phyloP scores from a whole-genome alignment of 1,140 invertebrate genomes.

The Pteromalus puparum region DNA sequence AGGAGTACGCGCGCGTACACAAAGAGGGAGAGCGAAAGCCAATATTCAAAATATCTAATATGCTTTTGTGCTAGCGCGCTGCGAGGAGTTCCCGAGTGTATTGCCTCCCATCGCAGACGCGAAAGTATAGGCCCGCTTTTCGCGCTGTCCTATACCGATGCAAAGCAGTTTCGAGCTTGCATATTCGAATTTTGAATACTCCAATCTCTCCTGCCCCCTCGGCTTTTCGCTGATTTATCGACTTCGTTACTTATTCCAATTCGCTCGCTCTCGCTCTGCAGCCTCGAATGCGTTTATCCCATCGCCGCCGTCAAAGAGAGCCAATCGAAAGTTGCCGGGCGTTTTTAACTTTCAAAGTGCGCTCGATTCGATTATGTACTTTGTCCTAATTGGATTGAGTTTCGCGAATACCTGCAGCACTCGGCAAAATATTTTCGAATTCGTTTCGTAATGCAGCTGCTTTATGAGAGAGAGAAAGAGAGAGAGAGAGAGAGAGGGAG shows the following conservation, averaged over 20 bases:
- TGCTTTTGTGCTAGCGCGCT: slow-evolving; percentile 58
- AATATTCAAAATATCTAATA: slow-evolving; percentile 70
- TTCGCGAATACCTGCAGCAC: background rate
- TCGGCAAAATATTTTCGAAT: background rate
- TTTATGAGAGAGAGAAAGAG: no score
- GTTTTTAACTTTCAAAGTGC: slow-evolving; percentile 24
- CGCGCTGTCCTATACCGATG: background rate
- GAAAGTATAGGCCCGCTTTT: slow-evolving; percentile 15
- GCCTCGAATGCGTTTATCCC: slow-evolving; percentile 30
- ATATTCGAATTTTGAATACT: slow-evolving; percentile 45
- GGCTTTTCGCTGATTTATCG: slow-evolving; percentile 48
- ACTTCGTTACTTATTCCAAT: slow-evolving; percentile 50
- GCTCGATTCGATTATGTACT: background rate
- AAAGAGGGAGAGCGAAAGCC: slow-evolving; percentile 47
- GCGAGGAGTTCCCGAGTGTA: slow-evolving; percentile 53
- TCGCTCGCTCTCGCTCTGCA: background rate
- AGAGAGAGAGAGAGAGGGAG: no score
- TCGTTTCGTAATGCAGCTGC: background rate
- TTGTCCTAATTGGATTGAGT: slow-evolving; percentile 12
- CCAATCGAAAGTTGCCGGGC: slow-evolving; percentile 10
- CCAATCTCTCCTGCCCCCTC: slow-evolving; percentile 16
- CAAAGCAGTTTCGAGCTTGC: slow-evolving; percentile 45
- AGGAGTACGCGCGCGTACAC: background rate
- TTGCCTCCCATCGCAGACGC: slow-evolving; percentile 44
- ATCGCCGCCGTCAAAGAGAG: background rate